Percentiles rank a stretch among this genome's conserved stretches.
Conservation (phyloP, 2,888 invertebrate species). For the Axea sp. region DNA sequence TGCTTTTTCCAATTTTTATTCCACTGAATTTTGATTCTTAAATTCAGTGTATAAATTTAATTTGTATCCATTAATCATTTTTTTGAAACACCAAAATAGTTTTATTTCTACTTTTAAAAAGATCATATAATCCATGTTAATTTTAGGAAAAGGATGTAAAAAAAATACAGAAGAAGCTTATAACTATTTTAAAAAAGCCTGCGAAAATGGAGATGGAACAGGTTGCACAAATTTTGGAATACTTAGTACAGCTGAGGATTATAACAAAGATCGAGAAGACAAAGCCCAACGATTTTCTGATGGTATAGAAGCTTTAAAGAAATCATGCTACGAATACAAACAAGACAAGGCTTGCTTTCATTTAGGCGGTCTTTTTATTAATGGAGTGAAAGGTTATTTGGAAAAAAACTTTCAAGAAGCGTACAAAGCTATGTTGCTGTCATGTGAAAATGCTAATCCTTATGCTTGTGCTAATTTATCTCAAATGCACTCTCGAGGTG, state of each 20-base stretch:
- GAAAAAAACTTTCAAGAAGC: slow-evolving; percentile 87
- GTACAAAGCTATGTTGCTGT: slow-evolving; percentile 87
- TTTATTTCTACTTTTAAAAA: no score
- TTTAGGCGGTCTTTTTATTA: slow-evolving; percentile 85
- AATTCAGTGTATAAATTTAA: no score
- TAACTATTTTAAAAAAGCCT: slow-evolving; percentile 80
- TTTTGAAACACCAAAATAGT: no score
- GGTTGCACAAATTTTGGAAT: slow-evolving; percentile 83
- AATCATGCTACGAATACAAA: slow-evolving; percentile 80
- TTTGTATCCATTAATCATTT: no score
- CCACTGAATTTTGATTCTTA: no score
- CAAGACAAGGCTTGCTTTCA: slow-evolving; percentile 89
- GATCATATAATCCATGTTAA: slow-evolving; percentile 1
- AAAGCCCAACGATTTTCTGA: slow-evolving; percentile 53
- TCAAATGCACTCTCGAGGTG: slow-evolving; percentile 71
- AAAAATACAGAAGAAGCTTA: slow-evolving; percentile 53
- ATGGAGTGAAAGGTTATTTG: slow-evolving; percentile 66
- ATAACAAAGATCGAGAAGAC: slow-evolving; percentile 16
- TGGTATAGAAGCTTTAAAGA: slow-evolving; percentile 81
- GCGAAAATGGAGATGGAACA: slow-evolving; percentile 85
- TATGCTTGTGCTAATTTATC: slow-evolving; percentile 92
- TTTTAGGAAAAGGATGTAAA: slow-evolving; percentile 69
- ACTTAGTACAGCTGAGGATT: not conserved
- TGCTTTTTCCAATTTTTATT: no score
- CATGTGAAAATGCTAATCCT: slow-evolving; percentile 91